These are phyloP conservation scores for Nomada fucata DNA, from an alignment of 2,888 invertebrate species.

Conservation along the genomic window DNA sequence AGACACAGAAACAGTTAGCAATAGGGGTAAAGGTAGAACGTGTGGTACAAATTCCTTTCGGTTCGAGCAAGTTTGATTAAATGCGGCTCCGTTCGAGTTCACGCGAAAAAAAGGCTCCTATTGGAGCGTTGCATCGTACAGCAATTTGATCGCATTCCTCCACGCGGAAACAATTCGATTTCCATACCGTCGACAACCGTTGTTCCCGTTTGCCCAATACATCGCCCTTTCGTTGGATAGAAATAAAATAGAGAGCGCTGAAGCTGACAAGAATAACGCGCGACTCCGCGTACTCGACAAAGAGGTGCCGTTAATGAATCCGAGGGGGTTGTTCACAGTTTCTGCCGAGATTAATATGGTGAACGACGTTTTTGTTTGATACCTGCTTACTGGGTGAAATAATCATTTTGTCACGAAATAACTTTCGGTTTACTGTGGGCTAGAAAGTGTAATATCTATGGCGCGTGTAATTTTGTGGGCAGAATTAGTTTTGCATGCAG, in stretches of 20 bases:
- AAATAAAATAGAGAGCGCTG: constrained; percentile 1
- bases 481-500: no score
- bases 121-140: constrained; percentile 24
- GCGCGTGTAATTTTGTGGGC: no score
- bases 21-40: not conserved
- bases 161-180: constrained; percentile 61
- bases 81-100: constrained; percentile 34
- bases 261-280: not conserved
- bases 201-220: constrained; percentile 39
- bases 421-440: no score
- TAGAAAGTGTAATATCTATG: no score
- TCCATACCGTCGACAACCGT: constrained; percentile 43
- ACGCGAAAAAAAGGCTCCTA: constrained; percentile 14
- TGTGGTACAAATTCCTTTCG: constrained; percentile 1
- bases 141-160: constrained; percentile 55
- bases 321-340: not conserved
- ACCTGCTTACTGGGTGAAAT: no score
- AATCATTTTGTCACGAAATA: no score
- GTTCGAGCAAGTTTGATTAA: constrained; percentile 48
- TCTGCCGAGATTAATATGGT: no score
- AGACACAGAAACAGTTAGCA: not conserved
- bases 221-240: constrained; percentile 7
- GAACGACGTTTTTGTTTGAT: no score
- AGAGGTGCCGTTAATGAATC: not conserved
- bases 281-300: not conserved